Base-by-base conservation (phyloP, 1,140 invertebrate genomes). In the Colletes latitarsis region DNA sequence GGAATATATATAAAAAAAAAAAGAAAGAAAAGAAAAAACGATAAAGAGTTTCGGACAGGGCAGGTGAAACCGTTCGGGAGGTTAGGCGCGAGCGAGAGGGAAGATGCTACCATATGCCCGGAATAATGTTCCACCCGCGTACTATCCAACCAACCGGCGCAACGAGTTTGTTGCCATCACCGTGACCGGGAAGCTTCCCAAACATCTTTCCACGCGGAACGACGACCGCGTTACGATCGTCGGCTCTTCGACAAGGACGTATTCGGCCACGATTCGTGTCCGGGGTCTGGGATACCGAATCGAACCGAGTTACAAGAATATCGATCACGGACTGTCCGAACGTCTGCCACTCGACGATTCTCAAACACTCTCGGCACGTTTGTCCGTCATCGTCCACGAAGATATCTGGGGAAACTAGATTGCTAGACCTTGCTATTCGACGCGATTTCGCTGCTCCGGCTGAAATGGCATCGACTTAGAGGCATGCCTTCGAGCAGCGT, bases 111-210 rank as follows among this genome's bases (percentile, higher is more conserved):
- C 92, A 93, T 92, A 92, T 92, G 92, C 90, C 90, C 86, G 49
- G 86, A 91, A 92, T 91, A 91, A 90, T 87, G 87, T 88, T 89
- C 91, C 92, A 92, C 90, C 91, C 90, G 91, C 91, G 87, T 87
- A 87, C 81, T 83, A 82, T 63, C 68, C 72, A 39, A 58, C 74
- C 83, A 88, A 88, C 82, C 86, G 82, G 83, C 84, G 78, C 81
- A 85, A 88, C 81, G 87, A 89, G 88, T 88, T 88, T 81, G 71
- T 87, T 82, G 80, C 43, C 84, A 58, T 69, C 67, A 64, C 63
- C 52, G n/a, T 12, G 60, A 63, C 55, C 43, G 17, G n/a, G 30
- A 68, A 69, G 17, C 62, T 30, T n/a, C 19, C 49, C 15, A 9
- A 53, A 53, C 39, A 66, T 69, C 60, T 82, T 53, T 58, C 46